Conservation (phyloP, 2,888 invertebrate genomes). For the Beris morrisii region DNA sequence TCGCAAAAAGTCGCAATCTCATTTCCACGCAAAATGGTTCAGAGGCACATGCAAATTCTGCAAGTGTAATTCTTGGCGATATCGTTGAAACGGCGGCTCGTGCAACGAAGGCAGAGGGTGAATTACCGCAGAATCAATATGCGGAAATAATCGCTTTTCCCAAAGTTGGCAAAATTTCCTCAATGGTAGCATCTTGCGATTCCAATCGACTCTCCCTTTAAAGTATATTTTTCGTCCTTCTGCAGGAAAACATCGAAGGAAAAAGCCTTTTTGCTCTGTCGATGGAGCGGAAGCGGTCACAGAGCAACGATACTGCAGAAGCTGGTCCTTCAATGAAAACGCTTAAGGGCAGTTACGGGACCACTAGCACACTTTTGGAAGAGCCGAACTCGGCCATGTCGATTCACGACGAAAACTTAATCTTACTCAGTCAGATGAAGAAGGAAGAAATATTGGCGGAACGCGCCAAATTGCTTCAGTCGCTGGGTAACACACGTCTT, state of each 20-base stretch:
- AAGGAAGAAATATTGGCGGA: constrained; percentile 75
- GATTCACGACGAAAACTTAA: constrained; percentile 76
- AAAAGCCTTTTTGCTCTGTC: constrained; percentile 61
- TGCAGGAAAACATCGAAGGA: constrained; percentile 40
- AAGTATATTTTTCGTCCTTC: not conserved
- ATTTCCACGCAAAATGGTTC: constrained; percentile 39
- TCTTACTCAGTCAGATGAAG: constrained; percentile 68
- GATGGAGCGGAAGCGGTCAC: constrained; percentile 51
- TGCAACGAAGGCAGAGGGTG: constrained; percentile 31
- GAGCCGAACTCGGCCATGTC: constrained; percentile 58
- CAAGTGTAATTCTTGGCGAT: constrained; percentile 57
- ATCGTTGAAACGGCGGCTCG: constrained; percentile 58
- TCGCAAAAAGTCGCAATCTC: constrained; percentile 44
- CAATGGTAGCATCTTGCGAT: constrained; percentile 3
- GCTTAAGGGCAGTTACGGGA: constrained; percentile 37
- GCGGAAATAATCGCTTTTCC: constrained; percentile 53
- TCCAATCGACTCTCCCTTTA: not conserved
- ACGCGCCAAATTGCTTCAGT: constrained; percentile 65
- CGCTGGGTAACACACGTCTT: constrained; percentile 46
- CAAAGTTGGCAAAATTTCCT: constrained; percentile 32
- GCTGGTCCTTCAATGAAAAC: constrained; percentile 28
- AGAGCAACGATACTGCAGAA: constrained; percentile 10
- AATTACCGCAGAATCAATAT: not conserved
- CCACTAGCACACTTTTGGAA: constrained; percentile 49
- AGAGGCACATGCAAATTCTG: constrained; percentile 53